Evolutionary conservation across 2,888 invertebrate species (phyloP), one percentile per base, ranked within the genome.

Genomic region (Pristionchus fissidentatus): DNA sequence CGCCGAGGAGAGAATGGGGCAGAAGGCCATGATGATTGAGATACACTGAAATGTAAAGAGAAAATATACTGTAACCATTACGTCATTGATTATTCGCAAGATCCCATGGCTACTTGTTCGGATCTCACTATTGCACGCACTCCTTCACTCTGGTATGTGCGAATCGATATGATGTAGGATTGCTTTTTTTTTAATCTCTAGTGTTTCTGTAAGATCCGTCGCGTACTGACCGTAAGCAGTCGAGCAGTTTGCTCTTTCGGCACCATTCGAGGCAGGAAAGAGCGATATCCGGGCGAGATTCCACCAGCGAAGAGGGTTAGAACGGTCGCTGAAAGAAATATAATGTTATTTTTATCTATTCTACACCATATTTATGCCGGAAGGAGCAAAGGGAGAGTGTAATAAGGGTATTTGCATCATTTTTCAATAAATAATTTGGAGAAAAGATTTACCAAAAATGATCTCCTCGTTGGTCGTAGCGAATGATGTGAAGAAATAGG

Each of bases 261-360:
- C n/a, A 91, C 91, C 89, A 91, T 89, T 85, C 91, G 83, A 0
- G 91, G 90, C 22, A 91, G 84, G 79, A 91, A 87, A 10, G 90
- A 89, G 2, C 91, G 87, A 75, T 89, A 91, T 13, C 90, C 91
- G 2, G 91, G 90, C 26, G 87, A 83, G 84, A 91, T 88, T 8
- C 85, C 90, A 4, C 90, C 90, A 66, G 80, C 84, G 22, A 90
- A 70, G n/a, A 91, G 46, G 8, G 87, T 84, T 3, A 91, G 85
- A 0, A 75, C 73, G 19, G 87, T 85, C 19, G 90, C 90, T 90
- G 83, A 84, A 90, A 87, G 22, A 32, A 26, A n/a, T 8, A 29
- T n/a, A 35, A 35, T n/a, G 15, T 49, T 38, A 8, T 10, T 22
- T 7, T 13, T 7, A 29, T 22, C 22, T 8, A n/a, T 60, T 60